A percentile compares a stretch with the other conserved stretches of the same genome.
These are phyloP conservation scores for Odontothrips loti DNA, from an alignment of 2,888 invertebrate genomes.

Conservation along the genomic window DNA sequence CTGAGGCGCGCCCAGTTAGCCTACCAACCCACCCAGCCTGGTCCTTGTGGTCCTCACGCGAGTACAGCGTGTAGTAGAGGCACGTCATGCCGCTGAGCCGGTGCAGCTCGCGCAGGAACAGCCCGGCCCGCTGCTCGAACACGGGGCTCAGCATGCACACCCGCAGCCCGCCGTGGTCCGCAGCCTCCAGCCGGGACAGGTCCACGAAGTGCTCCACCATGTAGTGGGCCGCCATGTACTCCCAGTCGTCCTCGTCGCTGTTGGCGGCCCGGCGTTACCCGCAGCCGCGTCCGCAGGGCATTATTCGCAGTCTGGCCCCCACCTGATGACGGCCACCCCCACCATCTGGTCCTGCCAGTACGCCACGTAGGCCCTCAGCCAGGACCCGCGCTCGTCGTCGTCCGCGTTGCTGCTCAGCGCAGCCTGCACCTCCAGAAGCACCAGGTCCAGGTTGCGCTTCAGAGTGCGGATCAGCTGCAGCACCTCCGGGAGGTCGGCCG, in stretches of 20 bases:
- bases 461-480: background rate
- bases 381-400: constrained; percentile 32
- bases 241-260: constrained; percentile 44
- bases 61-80: constrained; percentile 55
- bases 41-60: constrained; percentile 36
- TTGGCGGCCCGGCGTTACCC: constrained; percentile 38
- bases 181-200: constrained; percentile 30
- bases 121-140: constrained; percentile 54
- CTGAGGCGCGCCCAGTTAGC: background rate
- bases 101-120: constrained; percentile 59
- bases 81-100: constrained; percentile 52
- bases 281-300: no score
- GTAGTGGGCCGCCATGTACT: constrained; percentile 46
- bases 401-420: constrained; percentile 38
- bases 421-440: constrained; percentile 40
- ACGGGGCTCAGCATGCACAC: constrained; percentile 54
- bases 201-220: constrained; percentile 46
- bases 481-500: background rate
- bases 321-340: constrained; percentile 52
- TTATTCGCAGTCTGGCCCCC: constrained; percentile 35
- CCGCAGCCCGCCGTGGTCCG: constrained; percentile 14
- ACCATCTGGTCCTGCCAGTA: constrained; percentile 50
- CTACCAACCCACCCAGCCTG: no score
- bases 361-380: constrained; percentile 44
- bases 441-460: constrained; percentile 26